Base-by-base conservation (phyloP, 2,113 vertebrate species). In the Murina feae region DNA sequence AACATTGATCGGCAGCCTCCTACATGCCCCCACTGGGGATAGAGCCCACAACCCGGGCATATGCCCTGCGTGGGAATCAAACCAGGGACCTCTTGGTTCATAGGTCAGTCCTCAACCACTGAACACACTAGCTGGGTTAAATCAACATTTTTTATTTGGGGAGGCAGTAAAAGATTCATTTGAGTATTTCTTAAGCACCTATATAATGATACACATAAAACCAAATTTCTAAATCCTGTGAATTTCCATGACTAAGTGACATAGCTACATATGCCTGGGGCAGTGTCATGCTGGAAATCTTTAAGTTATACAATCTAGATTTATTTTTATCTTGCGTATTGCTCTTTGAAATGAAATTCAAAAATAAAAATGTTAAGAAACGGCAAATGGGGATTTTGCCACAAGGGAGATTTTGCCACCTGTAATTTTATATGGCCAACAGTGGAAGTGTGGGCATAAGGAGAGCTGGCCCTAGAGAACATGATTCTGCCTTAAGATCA, bases 321-420 rank as follows among this genome's bases (percentile, higher is more conserved):
- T 93, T 4, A 80, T 86, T 94, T 85, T 75, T 60, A 32, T 71
- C 42, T 79, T 75, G 39, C 17, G 13, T 71, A 23, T 86, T 89
- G 25, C 35, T 95, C 35, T 93, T 86, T 72, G 10, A 68, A 65
- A 83, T 3, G 25, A 90, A 83, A 51, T n/a, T 10, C 25, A 89
- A 69, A 90, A 81, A 65, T 84, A 60, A 79, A 89, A 91, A 81
- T 92, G 37, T 39, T 47, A 97, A 63, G 58, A 87, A 91, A 81
- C 86, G 32, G n/a, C 63, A 79, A 60, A 51, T 76, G 75, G 21
- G 11, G 30, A 68, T 74, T 93, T 93, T 68, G 66, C 42, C 60
- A 76, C 42, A 55, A 71, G 37, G 5, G 16, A 81, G 76, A 88
- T n/a, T n/a, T n/a, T n/a, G n/a, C n/a, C 6, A 85, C n/a, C 42